Evolutionary conservation across 2,888 invertebrate genomes (phyloP), one percentile per base, ranked within the genome.

Genomic region (Phyllotreta striolata): DNA sequence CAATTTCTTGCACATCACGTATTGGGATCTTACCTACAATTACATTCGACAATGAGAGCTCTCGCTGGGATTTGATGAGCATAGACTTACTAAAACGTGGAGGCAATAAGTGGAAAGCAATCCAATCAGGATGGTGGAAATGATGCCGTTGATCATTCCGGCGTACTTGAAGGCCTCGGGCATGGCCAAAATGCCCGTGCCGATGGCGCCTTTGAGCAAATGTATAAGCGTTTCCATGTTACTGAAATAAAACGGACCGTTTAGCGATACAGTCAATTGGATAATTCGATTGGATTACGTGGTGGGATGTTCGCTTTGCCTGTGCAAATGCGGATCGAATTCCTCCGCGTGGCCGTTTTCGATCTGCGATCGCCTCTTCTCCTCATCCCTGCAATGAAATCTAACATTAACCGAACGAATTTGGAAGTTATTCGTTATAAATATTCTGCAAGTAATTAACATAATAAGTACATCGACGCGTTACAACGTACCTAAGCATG

Each of bases 141-240:
- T 80, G 38, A 90, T 82, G 7, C 95, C 96, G 24, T 90, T 88
- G 68, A 91, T 80, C 44, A 95, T 85, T 0, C 97, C 97, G 3
- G 96, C 87, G 78, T 94, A 89, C 70, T 88, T 87, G 80, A 95
- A 93, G n/a, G 95, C 96, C 76, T 91, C 88, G 6, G 97, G 97
- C 91, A 98, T 92, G 6, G 96, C 96, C 69, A 97, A 83, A 70
- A 96, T 92, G 0, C 98, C 98, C 0, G 96, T 96, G 1, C 97
- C 97, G 63, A 97, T 84, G 77, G 95, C 92, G 70, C 94, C 94
- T 80, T 96, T 97, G 57, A 97, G 83, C 73, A 97, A 83, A 77
- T 95, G 94, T 71, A 95, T 88, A 72, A 95, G 82, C 0, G 94
- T 92, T 79, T 94, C 93, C 66, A 85, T 79, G 81, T 93, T 91